phyloP scores from a whole-genome alignment of 2,888 invertebrate species.

The Agrilus mali region DNA sequence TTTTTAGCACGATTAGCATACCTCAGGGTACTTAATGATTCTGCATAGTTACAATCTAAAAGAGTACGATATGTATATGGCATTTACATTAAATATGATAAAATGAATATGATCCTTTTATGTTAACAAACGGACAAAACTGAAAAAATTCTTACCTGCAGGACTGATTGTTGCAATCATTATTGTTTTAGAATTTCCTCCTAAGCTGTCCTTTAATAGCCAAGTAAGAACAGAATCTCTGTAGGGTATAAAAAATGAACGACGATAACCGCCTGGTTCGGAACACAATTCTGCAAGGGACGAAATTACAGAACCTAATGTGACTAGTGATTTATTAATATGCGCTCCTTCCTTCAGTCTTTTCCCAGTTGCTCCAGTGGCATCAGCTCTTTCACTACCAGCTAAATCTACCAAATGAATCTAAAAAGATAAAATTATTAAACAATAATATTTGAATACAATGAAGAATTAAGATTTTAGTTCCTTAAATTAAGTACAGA shows the following conservation, averaged over 20 bases:
- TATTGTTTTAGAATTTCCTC: slow-evolving; percentile 83
- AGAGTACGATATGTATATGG: no score
- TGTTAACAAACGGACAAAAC: neutral
- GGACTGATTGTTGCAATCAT: slow-evolving; percentile 74
- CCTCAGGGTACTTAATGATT: slow-evolving; percentile 72
- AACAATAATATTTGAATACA: neutral
- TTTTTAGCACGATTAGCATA: slow-evolving; percentile 86
- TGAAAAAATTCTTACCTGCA: slow-evolving; percentile 21
- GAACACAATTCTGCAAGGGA: slow-evolving; percentile 60
- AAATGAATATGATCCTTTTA: neutral
- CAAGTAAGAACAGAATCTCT: slow-evolving; percentile 80
- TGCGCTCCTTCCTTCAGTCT: slow-evolving; percentile 82
- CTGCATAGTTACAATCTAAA: slow-evolving; percentile 71
- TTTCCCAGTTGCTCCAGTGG: slow-evolving; percentile 83
- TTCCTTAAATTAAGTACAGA: no score
- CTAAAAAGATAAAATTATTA: slow-evolving; percentile 15
- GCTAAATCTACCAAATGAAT: slow-evolving; percentile 80
- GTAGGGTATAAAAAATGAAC: slow-evolving; percentile 66
- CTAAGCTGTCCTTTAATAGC: slow-evolving; percentile 77
- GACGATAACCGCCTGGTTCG: slow-evolving; percentile 20
- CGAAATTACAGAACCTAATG: slow-evolving; percentile 77
- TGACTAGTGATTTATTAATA: slow-evolving; percentile 82
- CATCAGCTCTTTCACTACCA: slow-evolving; percentile 80
- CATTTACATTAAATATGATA: no score
- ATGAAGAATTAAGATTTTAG: no score